These are phyloP conservation scores for Spea multiplicata DNA, from an alignment of 2,113 vertebrate genomes.

Conservation along the genomic window DNA sequence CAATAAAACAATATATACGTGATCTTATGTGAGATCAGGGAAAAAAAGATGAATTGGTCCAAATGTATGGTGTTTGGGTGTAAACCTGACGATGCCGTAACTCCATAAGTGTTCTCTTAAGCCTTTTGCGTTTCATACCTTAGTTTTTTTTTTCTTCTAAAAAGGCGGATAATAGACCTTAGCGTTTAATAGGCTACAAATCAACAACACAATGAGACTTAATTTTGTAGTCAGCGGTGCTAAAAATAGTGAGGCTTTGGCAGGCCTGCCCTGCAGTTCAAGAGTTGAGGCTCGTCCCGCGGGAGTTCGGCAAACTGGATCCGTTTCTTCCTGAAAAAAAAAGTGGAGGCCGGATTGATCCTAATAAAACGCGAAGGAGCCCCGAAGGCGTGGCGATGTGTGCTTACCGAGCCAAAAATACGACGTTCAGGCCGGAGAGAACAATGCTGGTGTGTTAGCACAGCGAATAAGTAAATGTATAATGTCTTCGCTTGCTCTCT, in stretches of 20 bases:
- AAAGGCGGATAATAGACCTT: no score
- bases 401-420: neutral
- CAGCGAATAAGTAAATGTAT: neutral
- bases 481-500: neutral
- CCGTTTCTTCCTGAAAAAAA: neutral
- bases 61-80: no score
- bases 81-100: no score
- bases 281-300: constrained; percentile 29
- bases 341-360: neutral
- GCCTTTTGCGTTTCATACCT: no score
- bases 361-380: constrained; percentile 11
- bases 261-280: constrained; percentile 23
- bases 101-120: no score
- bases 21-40: no score
- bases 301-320: constrained; percentile 8
- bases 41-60: no score
- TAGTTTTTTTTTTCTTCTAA: no score
- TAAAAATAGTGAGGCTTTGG: constrained; percentile 34
- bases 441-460: constrained; percentile 6
- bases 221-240: constrained; percentile 9
- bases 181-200: neutral
- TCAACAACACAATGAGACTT: neutral
- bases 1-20: no score
- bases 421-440: neutral
- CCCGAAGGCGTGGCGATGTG: neutral